phyloP scores from a whole-genome alignment of 2,113 vertebrate genomes.

The Apodemus sylvaticus region DNA sequence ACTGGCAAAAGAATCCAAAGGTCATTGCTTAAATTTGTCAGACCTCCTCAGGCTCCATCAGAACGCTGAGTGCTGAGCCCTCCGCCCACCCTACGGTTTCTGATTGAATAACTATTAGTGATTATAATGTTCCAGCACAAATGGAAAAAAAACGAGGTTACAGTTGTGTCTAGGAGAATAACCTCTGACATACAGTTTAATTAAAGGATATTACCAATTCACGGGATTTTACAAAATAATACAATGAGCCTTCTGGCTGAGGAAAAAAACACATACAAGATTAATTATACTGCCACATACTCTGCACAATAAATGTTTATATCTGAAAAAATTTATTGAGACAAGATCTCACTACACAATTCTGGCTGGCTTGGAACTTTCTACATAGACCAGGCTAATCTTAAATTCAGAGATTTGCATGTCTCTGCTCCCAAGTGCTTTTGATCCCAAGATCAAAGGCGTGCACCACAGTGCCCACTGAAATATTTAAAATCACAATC shows the following conservation, averaged over 20 bases:
- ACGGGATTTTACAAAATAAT: constrained; percentile 43
- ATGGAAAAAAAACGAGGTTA: constrained; percentile 17
- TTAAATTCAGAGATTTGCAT: not conserved
- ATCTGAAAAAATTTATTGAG: not conserved
- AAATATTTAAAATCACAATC: constrained; percentile 54
- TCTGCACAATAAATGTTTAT: constrained; percentile 36
- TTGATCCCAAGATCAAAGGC: not conserved
- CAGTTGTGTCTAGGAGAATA: constrained; percentile 36
- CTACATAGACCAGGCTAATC: not conserved
- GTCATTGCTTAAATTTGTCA: not conserved
- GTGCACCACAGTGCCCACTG: not conserved
- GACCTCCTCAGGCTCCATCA: not conserved
- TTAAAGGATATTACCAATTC: constrained; percentile 24
- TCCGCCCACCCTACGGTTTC: not conserved
- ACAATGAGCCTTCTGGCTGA: not conserved
- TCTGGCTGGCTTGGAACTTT: not conserved
- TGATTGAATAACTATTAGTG: not conserved
- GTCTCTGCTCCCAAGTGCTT: not conserved
- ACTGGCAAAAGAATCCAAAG: not conserved
- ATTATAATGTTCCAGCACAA: not conserved
- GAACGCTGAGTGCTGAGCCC: not conserved
- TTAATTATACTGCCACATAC: not conserved
- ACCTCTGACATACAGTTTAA: constrained; percentile 56
- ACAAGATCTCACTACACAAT: not conserved
- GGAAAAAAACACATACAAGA: constrained; percentile 33